Conservation (phyloP, 2,888 invertebrate genomes). For the Drosophila basisetae region DNA sequence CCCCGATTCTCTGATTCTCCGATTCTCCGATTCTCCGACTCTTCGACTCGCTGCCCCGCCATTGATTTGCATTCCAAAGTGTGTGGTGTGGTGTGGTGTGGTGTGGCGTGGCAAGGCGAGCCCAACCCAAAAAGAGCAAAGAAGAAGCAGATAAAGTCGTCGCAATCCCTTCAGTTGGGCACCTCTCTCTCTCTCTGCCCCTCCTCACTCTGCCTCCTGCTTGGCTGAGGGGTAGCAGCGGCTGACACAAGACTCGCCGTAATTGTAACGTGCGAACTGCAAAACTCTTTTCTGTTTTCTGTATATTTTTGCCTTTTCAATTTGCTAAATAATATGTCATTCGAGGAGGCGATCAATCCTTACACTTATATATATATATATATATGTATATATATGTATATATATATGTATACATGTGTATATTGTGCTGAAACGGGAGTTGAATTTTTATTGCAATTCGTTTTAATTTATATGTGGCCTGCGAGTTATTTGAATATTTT, state of each 20-base stretch:
- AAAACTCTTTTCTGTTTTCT: constrained; percentile 37
- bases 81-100: constrained; percentile 25
- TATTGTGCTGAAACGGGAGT: constrained; percentile 64
- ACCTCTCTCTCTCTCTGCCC: constrained; percentile 4
- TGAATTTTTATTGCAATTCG: constrained; percentile 77
- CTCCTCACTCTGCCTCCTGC: not conserved
- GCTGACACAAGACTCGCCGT: constrained; percentile 47
- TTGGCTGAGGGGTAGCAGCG: constrained; percentile 37
- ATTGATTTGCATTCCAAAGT: constrained; percentile 83
- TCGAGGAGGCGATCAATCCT: constrained; percentile 76
- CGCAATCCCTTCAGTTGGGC: constrained; percentile 39
- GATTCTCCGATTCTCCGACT: not conserved
- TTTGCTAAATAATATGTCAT: constrained; percentile 80
- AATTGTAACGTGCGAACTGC: constrained; percentile 78
- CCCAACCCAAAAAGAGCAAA: constrained; percentile 51
- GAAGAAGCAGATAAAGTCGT: constrained; percentile 4
- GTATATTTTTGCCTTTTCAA: constrained; percentile 53
- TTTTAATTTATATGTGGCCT: constrained; percentile 65
- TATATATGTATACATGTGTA: not conserved
- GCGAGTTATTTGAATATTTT: constrained; percentile 62
- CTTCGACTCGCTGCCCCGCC: constrained; percentile 16
- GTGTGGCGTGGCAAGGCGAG: constrained; percentile 47
- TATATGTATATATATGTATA: constrained; percentile 1
- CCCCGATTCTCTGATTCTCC: not conserved
- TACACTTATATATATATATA: constrained; percentile 20